phyloP scores from a whole-genome alignment of 2,888 invertebrate genomes.

The Zygothrica quintamaculata region DNA sequence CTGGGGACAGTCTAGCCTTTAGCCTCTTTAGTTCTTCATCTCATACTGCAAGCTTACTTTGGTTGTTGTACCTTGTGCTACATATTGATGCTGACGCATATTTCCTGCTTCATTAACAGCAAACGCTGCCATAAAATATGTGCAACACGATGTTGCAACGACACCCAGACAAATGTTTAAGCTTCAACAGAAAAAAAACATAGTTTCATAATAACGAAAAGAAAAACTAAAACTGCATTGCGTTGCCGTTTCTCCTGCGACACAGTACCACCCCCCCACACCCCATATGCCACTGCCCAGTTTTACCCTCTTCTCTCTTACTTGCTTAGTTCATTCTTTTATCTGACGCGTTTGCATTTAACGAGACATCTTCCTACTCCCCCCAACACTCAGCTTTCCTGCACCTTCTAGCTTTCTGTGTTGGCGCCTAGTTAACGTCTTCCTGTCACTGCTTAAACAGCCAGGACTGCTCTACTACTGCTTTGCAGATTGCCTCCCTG shows the following conservation, averaged over 20 bases:
- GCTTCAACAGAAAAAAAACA: not conserved
- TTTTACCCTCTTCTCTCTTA: not conserved
- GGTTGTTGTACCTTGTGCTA: constrained; percentile 15
- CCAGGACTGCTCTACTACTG: constrained; percentile 22
- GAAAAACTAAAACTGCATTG: constrained; percentile 62
- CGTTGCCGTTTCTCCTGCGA: constrained; percentile 13
- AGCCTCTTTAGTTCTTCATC: constrained; percentile 1
- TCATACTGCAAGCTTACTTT: not conserved
- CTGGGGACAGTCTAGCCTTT: constrained; percentile 31
- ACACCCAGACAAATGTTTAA: constrained; percentile 38
- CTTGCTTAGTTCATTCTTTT: constrained; percentile 11
- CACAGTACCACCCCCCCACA: not conserved
- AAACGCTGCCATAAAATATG: constrained; percentile 64
- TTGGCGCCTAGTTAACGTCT: constrained; percentile 35
- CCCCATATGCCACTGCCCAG: too few species aligned
- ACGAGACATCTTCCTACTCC: constrained; percentile 55
- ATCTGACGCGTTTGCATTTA: constrained; percentile 63
- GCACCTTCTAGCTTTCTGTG: not conserved
- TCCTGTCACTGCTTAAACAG: constrained; percentile 39
- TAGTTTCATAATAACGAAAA: constrained; percentile 3
- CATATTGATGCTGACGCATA: constrained; percentile 75
- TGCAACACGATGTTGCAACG: constrained; percentile 50
- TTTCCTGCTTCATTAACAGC: constrained; percentile 76
- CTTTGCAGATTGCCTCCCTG: constrained; percentile 27
- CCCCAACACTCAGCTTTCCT: not conserved